Conservation (phyloP, 2,797 vertebrate species). For the Crenichthys baileyi region DNA sequence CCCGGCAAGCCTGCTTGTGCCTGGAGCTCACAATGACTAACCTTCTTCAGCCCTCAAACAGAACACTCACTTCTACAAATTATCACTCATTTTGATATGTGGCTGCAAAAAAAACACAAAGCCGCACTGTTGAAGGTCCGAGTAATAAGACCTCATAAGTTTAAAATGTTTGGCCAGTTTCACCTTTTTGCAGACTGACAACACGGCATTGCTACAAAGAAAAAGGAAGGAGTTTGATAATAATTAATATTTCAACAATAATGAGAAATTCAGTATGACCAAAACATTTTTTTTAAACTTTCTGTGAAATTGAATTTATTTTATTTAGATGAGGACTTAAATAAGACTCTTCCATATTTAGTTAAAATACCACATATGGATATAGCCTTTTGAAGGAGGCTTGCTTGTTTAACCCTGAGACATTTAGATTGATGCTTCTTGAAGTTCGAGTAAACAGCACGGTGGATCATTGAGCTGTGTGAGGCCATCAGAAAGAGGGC, state of each 20-base stretch:
- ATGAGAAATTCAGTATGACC: background rate
- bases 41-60: constrained; percentile 49
- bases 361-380: background rate
- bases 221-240: background rate
- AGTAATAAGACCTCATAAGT: background rate
- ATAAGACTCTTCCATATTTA: background rate
- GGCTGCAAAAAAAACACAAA: constrained; percentile 8
- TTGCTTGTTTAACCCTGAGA: background rate
- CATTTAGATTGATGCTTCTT: background rate
- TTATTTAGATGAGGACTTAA: background rate
- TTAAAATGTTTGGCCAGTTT: background rate
- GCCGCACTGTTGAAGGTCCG: background rate
- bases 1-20: constrained; percentile 37
- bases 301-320: background rate
- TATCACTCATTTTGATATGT: constrained; percentile 34
- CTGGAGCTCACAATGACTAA: constrained; percentile 54
- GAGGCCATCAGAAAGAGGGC: background rate
- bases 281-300: background rate
- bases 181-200: no score
- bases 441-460: background rate
- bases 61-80: constrained; percentile 37
- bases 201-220: background rate
- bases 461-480: background rate
- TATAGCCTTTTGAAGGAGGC: background rate
- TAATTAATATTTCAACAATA: background rate